Conservation (phyloP, 2,888 invertebrate species). For the Andrena marginata region DNA sequence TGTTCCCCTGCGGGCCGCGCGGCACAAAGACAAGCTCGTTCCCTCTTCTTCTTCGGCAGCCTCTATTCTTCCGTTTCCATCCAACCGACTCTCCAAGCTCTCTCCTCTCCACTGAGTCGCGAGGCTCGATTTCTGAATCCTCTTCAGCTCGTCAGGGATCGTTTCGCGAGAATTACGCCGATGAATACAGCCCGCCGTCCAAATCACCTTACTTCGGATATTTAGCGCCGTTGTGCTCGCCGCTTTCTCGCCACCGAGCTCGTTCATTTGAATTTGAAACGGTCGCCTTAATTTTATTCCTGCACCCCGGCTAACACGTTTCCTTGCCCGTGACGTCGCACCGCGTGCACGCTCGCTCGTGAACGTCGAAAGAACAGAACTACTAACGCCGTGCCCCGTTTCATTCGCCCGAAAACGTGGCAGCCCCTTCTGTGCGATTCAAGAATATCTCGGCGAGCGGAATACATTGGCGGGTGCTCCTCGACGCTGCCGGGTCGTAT, state of each 20-base stretch:
- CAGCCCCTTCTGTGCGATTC: neutral
- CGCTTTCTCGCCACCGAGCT: conserved; percentile 17
- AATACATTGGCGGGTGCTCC: conserved; percentile 15
- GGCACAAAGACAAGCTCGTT: conserved; percentile 30
- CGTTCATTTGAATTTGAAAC: conserved; percentile 36
- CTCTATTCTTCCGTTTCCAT: conserved; percentile 21
- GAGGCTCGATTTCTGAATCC: conserved; percentile 24
- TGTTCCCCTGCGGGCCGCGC: neutral
- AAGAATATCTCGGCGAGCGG: neutral
- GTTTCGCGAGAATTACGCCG: conserved; percentile 38
- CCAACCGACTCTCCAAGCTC: neutral
- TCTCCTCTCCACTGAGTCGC: conserved; percentile 2
- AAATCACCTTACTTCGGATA: conserved; percentile 49
- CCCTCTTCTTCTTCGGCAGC: conserved; percentile 11
- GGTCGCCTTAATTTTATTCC: conserved; percentile 20
- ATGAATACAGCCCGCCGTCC: conserved; percentile 32
- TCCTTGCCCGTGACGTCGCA: neutral
- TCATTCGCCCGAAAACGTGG: neutral
- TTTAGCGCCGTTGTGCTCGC: conserved; percentile 40
- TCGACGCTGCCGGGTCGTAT: neutral
- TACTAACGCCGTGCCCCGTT: neutral
- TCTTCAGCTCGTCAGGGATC: conserved; percentile 33
- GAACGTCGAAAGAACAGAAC: neutral
- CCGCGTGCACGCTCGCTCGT: neutral
- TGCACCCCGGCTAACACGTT: neutral